phyloP scores from a whole-genome alignment of 2,113 vertebrate genomes.

The Toxostoma redivivum region DNA sequence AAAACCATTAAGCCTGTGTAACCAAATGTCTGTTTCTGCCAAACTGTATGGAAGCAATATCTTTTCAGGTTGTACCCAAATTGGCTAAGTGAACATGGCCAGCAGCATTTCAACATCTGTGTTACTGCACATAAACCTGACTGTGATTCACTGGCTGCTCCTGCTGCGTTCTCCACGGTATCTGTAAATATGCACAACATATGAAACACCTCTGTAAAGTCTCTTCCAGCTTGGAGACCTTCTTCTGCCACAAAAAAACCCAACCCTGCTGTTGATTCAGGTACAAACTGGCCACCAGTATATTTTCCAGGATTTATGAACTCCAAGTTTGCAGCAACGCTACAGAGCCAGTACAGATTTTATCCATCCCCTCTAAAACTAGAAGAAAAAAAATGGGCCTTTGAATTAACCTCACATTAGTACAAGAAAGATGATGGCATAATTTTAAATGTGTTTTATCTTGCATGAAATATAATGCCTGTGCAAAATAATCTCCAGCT shows the following conservation, averaged over 20 bases:
- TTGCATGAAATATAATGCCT: background rate
- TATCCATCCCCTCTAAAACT: background rate
- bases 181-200: background rate
- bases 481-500: background rate
- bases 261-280: background rate
- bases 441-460: background rate
- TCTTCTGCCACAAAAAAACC: background rate
- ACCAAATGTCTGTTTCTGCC: background rate
- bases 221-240: background rate
- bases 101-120: background rate
- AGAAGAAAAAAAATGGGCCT: background rate
- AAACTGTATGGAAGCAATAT: background rate
- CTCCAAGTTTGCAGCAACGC: background rate
- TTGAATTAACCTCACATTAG: background rate
- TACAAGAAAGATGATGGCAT: background rate
- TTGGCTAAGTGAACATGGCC: background rate
- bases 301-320: background rate
- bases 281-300: background rate
- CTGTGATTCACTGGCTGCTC: background rate
- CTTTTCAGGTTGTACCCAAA: background rate
- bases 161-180: background rate
- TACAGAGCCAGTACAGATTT: background rate
- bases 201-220: conserved; percentile 35
- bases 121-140: background rate
- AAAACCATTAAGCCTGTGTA: background rate